Evolutionary conservation across 2,113 vertebrate species (phyloP).

Genomic region (Nibea albiflora): DNA sequence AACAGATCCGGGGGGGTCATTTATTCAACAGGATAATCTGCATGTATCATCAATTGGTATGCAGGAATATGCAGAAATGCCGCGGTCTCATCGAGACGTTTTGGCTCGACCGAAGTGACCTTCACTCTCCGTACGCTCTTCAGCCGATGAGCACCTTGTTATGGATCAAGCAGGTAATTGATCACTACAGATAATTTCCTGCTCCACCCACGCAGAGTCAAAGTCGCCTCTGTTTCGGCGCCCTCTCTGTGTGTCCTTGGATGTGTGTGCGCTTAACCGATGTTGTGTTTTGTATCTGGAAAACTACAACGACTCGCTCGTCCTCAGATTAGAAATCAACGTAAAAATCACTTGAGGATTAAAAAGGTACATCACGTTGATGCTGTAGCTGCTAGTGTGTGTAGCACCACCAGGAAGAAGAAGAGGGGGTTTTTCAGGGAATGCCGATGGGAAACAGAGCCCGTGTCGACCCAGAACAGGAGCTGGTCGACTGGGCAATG

Average conservation of each 20-base stretch:
- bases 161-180: slow-evolving; percentile 64
- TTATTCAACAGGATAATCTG: slow-evolving; percentile 53
- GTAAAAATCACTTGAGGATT: too few relatives aligned
- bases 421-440: too few relatives aligned
- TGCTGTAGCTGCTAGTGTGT: too few relatives aligned
- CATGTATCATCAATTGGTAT: slow-evolving; percentile 17
- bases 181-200: slow-evolving; percentile 49
- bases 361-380: too few relatives aligned
- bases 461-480: too few relatives aligned
- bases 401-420: too few relatives aligned
- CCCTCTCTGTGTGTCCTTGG: background rate
- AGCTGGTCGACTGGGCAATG: too few relatives aligned
- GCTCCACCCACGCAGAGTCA: slow-evolving; percentile 22
- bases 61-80: slow-evolving; percentile 22
- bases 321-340: background rate
- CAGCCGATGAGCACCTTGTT: slow-evolving; percentile 3
- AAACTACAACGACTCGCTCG: slow-evolving; percentile 24
- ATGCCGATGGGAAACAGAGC: too few relatives aligned
- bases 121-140: slow-evolving; percentile 9
- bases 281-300: background rate
- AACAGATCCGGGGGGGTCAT: slow-evolving; percentile 12
- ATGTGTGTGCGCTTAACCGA: background rate
- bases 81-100: background rate
- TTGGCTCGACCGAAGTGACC: slow-evolving; percentile 19
- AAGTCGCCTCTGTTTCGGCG: background rate